Conservation (phyloP, 2,888 invertebrate species). For the Sclerodermus sp. region DNA sequence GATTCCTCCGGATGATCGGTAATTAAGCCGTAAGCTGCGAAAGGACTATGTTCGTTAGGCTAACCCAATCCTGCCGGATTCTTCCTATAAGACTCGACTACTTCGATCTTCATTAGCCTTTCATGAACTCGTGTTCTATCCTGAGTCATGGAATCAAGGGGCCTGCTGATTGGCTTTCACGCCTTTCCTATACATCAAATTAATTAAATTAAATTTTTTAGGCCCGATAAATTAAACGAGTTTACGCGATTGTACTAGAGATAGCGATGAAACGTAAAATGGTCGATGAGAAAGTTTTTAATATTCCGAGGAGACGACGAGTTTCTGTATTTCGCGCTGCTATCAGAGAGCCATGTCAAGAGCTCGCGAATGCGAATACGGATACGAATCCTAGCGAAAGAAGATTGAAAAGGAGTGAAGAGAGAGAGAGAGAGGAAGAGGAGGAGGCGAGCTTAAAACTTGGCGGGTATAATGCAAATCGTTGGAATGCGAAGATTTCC, state of each 20-base stretch:
- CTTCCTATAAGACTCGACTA: too few relatives aligned
- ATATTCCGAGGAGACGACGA: background rate
- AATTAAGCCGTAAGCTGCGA: conserved; percentile 37
- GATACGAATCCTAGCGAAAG: conserved; percentile 14
- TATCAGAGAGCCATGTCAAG: too few relatives aligned
- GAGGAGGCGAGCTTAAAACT: conserved; percentile 13
- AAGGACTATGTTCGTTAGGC: conserved; percentile 35
- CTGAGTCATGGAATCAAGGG: too few relatives aligned
- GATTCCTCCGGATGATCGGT: conserved; percentile 40
- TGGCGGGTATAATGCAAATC: conserved; percentile 16
- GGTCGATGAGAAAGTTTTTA: too few relatives aligned
- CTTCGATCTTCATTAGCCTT: too few relatives aligned
- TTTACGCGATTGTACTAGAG: too few relatives aligned
- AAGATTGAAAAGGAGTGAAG: background rate
- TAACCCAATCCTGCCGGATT: conserved; percentile 5
- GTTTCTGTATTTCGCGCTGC: conserved; percentile 1
- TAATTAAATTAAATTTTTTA: too few relatives aligned
- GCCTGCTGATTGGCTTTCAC: too few relatives aligned
- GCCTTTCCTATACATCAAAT: too few relatives aligned
- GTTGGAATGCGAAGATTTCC: conserved; percentile 23
- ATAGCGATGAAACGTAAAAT: too few relatives aligned
- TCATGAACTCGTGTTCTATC: too few relatives aligned
- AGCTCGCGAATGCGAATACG: conserved; percentile 11
- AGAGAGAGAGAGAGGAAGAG: background rate
- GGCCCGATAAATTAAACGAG: too few relatives aligned